Conservation (phyloP, 2,888 invertebrate species). For the Cephus spinipes region DNA sequence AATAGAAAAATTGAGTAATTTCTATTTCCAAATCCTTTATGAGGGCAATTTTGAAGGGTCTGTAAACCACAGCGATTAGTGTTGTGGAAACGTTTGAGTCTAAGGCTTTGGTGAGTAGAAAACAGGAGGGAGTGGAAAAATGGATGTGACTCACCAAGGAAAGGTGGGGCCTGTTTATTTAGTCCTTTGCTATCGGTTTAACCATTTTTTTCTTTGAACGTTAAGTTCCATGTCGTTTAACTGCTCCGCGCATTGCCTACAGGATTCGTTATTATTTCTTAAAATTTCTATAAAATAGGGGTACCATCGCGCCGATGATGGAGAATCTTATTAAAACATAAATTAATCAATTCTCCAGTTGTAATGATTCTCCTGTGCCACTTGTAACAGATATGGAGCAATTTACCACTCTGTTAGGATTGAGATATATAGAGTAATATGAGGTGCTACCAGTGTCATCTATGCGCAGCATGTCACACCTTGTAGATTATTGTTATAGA, state of each 20-base stretch:
- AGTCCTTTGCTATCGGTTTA: constrained; percentile 13
- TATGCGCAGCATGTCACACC: neutral
- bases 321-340: neutral
- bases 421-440: neutral
- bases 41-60: neutral
- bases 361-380: neutral
- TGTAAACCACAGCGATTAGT: neutral
- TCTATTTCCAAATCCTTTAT: neutral
- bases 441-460: neutral
- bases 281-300: neutral
- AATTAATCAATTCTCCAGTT: neutral
- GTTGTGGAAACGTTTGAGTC: neutral
- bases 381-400: neutral
- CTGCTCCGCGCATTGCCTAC: neutral
- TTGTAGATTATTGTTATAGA: neutral
- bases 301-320: neutral
- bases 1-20: neutral
- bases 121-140: neutral
- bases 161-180: constrained; percentile 28
- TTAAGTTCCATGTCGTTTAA: neutral
- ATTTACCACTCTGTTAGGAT: neutral
- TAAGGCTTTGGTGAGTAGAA: neutral
- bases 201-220: neutral
- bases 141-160: neutral
- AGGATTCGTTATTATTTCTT: neutral